Evolutionary conservation across 2,888 invertebrate genomes (phyloP), one percentile per base, ranked within the genome.

Genomic region (Eilema caniola): DNA sequence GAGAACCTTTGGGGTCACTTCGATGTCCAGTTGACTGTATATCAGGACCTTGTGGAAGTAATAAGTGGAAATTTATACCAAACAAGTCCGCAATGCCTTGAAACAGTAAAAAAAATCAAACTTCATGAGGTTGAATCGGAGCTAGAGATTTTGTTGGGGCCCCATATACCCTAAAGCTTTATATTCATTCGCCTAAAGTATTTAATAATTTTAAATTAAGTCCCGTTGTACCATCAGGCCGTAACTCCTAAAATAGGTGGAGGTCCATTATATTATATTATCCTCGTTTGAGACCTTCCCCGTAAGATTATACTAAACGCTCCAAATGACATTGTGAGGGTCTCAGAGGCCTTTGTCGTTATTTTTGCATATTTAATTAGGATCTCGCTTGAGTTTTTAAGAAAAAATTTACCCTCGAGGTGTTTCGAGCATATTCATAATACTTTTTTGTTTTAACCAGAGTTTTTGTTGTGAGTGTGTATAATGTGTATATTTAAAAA

Each of bases 271-370:
- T 65, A 70, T 66, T 61, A 70, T 66, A 70, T 66, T 66, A 70
- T 62, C 56, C 70, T 62, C 57, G 20, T 66, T 66, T 61, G 33
- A 66, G 67, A 70, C 74, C 68, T 62, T 66, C 75, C 61, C 66
- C 62, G 33, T 67, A 74, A 83, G 78, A 84, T 85, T 84, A 85
- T 73, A 76, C 73, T 82, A 80, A 85, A 84, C 77, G 78, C 76
- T 79, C 77, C 72, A 73, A 75, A 79, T 81, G 85, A 78, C 82
- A 81, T 85, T 82, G 72, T 77, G 68, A 70, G 67, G 74, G 78
- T 71, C 83, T 76, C 82, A 56, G 67, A 69, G 75, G 76, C 67
- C 74, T 75, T 77, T 76, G 76, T 78, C 86, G 77, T 85, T 85
- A 85, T 82, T 85, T 82, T 83, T 83, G 84, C 83, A 84, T 85